Percentiles rank a stretch among this genome's conserved stretches.
Conservation (phyloP, 1,140 invertebrate species). For the Drosophila pseudoobscura region DNA sequence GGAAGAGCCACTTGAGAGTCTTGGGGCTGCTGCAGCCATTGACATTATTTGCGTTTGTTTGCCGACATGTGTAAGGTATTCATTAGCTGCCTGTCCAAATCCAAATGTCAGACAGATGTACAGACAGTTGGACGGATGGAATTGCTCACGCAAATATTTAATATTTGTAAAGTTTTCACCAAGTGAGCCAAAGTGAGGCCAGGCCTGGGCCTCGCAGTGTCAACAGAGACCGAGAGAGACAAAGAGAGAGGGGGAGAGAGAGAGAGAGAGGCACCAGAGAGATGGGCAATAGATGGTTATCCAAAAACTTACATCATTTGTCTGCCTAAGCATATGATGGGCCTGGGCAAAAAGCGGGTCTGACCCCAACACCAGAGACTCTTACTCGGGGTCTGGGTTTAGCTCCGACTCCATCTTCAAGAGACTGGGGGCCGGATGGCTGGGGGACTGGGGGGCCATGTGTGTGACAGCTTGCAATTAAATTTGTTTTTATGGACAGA, state of each 20-base stretch:
- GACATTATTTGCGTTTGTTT: constrained; percentile 81
- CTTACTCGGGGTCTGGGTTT: background rate
- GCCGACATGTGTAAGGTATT: constrained; percentile 80
- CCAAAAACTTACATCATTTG: constrained; percentile 71
- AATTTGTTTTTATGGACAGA: constrained; percentile 76
- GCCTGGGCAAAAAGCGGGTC: background rate
- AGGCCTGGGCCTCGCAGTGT: constrained; percentile 43
- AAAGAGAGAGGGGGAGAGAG: background rate
- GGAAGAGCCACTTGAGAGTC: constrained; percentile 31
- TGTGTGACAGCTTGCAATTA: constrained; percentile 78
- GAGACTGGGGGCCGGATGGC: background rate
- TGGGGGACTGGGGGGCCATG: constrained; percentile 7
- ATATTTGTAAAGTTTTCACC: constrained; percentile 77
- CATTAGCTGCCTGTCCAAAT: constrained; percentile 75
- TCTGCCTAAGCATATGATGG: constrained; percentile 11
- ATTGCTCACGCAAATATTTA: constrained; percentile 69
- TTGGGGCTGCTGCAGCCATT: constrained; percentile 42
- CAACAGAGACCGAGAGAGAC: constrained; percentile 42
- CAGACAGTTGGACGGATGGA: constrained; percentile 8
- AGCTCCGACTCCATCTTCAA: constrained; percentile 28
- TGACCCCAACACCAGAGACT: constrained; percentile 16
- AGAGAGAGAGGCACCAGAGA: background rate
- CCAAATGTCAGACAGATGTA: constrained; percentile 56
- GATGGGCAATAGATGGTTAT: constrained; percentile 59
- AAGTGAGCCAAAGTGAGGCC: constrained; percentile 1